These are phyloP conservation scores for Catocala nupta DNA, from an alignment of 2,888 invertebrate species.

Conservation along the genomic window DNA sequence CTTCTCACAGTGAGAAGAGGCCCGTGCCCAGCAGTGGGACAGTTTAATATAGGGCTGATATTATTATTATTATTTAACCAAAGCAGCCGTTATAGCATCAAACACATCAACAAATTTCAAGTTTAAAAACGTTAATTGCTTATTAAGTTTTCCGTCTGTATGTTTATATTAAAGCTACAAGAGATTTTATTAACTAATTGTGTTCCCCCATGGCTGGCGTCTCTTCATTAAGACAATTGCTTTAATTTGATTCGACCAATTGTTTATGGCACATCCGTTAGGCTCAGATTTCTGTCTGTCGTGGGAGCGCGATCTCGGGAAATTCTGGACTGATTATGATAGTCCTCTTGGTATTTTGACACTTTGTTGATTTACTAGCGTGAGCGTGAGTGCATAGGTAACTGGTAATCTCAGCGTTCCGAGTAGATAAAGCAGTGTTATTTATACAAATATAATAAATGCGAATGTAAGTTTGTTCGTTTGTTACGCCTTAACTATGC, in stretches of 20 bases:
- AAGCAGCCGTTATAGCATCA: background rate
- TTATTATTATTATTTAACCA: too few relatives aligned
- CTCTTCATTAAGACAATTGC: constrained; percentile 71
- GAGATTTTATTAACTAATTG: constrained; percentile 72
- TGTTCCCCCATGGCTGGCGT: constrained; percentile 56
- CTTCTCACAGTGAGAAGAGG: too few relatives aligned
- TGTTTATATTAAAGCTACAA: constrained; percentile 45
- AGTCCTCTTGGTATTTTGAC: background rate
- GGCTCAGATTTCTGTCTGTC: constrained; percentile 44
- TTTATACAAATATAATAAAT: too few relatives aligned
- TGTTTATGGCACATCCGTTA: constrained; percentile 74
- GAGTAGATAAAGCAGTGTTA: too few relatives aligned
- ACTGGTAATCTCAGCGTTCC: too few relatives aligned
- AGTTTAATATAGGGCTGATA: too few relatives aligned
- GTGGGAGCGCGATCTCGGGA: background rate
- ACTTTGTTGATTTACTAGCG: too few relatives aligned
- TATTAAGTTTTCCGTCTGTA: background rate
- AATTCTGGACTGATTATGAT: background rate
- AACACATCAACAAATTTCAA: too few relatives aligned
- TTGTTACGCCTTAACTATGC: too few relatives aligned
- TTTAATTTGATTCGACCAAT: constrained; percentile 76
- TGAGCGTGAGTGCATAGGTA: too few relatives aligned
- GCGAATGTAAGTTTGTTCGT: too few relatives aligned
- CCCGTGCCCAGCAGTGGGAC: too few relatives aligned
- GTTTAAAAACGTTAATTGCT: background rate